Evolutionary conservation across 2,797 vertebrate genomes (phyloP).

Genomic region (Pseudocheirus occidentalis): DNA sequence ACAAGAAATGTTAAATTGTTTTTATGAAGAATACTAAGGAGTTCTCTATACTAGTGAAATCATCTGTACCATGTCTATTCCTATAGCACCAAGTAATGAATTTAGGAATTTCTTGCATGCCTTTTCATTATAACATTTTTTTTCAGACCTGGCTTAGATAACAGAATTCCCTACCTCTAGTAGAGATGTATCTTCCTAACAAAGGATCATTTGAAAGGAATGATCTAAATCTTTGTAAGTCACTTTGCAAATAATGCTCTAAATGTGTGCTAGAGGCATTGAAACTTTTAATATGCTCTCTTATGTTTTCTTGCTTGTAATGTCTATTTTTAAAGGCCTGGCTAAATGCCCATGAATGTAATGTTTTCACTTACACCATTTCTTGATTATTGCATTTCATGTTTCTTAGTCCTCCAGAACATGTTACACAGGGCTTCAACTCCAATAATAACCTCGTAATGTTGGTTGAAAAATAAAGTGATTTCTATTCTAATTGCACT

Average conservation of each 20-base stretch:
- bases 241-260: conserved; percentile 37
- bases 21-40: background rate
- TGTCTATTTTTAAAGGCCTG: conserved; percentile 41
- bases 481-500: conserved; percentile 58
- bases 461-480: conserved; percentile 55
- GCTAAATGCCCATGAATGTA: conserved; percentile 45
- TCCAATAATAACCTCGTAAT: conserved; percentile 52
- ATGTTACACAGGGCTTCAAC: conserved; percentile 49
- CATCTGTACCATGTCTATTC: background rate
- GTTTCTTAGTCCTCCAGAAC: conserved; percentile 46
- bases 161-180: background rate
- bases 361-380: conserved; percentile 62
- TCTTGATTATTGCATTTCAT: conserved; percentile 58
- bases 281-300: conserved; percentile 55
- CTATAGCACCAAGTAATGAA: background rate
- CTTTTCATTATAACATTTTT: background rate
- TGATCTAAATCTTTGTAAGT: conserved; percentile 55
- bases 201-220: conserved; percentile 45
- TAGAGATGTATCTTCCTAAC: conserved; percentile 34
- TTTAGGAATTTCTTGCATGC: background rate
- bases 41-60: background rate
- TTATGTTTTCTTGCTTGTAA: conserved; percentile 27
- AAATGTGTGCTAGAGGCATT: conserved; percentile 55
- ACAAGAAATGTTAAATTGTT: background rate
- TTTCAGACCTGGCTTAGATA: background rate